Evolutionary conservation across 1,140 invertebrate genomes (phyloP).

Genomic region (Melipona quadrifasciata): DNA sequence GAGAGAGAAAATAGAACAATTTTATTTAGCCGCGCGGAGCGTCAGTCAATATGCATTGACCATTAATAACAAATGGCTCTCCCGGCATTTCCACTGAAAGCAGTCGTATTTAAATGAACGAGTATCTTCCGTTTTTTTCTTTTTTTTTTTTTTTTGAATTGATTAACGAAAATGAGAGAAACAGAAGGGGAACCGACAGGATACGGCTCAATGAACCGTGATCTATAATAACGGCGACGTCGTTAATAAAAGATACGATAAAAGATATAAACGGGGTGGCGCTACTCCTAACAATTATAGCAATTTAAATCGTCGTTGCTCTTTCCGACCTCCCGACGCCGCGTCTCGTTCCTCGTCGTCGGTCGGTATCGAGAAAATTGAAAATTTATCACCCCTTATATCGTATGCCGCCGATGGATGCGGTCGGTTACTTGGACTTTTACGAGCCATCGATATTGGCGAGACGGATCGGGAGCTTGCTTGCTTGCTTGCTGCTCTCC

Average conservation of each 20-base stretch:
- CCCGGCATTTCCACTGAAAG: background rate
- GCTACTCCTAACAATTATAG: conserved; percentile 11
- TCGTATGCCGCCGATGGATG: conserved; percentile 33
- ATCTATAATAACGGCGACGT: background rate
- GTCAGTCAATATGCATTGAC: conserved; percentile 3
- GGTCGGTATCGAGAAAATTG: conserved; percentile 20
- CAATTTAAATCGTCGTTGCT: background rate
- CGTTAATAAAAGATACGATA: background rate
- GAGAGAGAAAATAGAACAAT: background rate
- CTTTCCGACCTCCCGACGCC: background rate
- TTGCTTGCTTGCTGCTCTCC: no score
- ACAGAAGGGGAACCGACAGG: no score
- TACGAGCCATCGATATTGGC: conserved; percentile 44
- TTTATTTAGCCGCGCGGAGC: conserved; percentile 23
- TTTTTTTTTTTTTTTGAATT: background rate
- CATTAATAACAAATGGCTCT: conserved; percentile 26
- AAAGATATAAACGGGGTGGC: background rate
- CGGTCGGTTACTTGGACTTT: conserved; percentile 39
- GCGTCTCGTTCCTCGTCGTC: background rate
- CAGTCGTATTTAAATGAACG: background rate
- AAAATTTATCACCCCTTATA: conserved; percentile 42
- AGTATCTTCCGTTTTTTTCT: background rate
- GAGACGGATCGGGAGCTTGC: conserved; percentile 11
- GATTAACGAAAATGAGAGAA: background rate
- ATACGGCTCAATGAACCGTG: background rate